Base-by-base conservation (phyloP, 2,797 vertebrate genomes). In the Oceanodroma leucorhoa region DNA sequence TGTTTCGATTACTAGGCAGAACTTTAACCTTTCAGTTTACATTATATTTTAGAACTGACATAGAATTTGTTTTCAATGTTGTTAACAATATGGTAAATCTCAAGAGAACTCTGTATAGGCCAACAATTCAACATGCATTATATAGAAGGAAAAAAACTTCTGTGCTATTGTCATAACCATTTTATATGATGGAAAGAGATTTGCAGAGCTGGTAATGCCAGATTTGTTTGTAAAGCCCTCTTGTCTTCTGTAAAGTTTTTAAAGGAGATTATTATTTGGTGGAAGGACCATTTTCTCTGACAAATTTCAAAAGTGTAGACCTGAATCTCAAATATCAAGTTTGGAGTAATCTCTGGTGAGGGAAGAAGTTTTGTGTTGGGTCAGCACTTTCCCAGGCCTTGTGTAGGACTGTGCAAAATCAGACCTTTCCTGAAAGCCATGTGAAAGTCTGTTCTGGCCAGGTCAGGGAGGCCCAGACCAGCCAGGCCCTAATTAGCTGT, bases 151-250 rank as follows among this genome's bases (percentile, higher is more conserved):
- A 65, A 66, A 71, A 65, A 45, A 7, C 3, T 38, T 66, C 11
- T 0, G 0, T 64, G 50, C 18, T 87, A 12, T 53, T 41, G 18
- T 45, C 41, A 29, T 50, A 65, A 34, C 2, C 1, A 22, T 65
- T 87, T 91, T 58, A 70, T 26, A 18, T 22, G 26, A 27, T 14
- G 18, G 32, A 48, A 64, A 27, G 26, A 65, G 36, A 40, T 40
- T 24, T 87, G 45, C 27, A 48, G 45, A 87, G 43, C 48, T 51
- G 23, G 34, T 60, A 38, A 24, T 48, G 19, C 13, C 41, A 57
- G 21, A 26, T 79, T 79, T 40, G 10, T 45, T 62, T 46, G n/a
- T 41, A 69, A 89, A 80, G 18, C 6, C 9, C 16, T 51, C 24
- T 88, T 67, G 32, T 34, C 29, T 73, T 79, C 67, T 36, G 9